phyloP scores from a whole-genome alignment of 2,888 invertebrate species.

The Bibio marci region DNA sequence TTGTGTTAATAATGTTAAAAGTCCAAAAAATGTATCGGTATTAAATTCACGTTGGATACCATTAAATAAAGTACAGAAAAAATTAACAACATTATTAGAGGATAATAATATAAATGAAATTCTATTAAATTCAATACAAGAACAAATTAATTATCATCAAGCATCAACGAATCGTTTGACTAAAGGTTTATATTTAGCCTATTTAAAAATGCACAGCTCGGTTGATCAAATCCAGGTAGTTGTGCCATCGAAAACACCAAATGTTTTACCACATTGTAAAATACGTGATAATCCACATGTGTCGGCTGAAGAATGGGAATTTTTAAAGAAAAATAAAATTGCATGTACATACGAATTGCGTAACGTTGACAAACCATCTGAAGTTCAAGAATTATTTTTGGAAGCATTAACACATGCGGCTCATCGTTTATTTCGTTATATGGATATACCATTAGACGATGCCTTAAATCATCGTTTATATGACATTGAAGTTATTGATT shows the following conservation, averaged over 20 bases:
- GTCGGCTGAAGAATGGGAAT: conserved; percentile 93
- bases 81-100: conserved; percentile 54
- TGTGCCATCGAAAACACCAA: conserved; percentile 82
- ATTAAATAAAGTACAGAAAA: conserved; percentile 65
- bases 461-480: conserved; percentile 66
- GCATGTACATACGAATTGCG: conserved; percentile 25
- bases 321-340: conserved; percentile 47
- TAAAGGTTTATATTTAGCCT: conserved; percentile 85
- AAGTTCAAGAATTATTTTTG: conserved; percentile 66
- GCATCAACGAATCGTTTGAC: conserved; percentile 62
- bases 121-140: conserved; percentile 73
- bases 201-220: conserved; percentile 90
- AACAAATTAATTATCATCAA: conserved; percentile 48
- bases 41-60: conserved; percentile 87
- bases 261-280: conserved; percentile 85
- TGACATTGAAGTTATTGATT: conserved; percentile 84
- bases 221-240: conserved; percentile 88
- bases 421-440: conserved; percentile 57
- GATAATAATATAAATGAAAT: conserved; percentile 66
- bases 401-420: conserved; percentile 59
- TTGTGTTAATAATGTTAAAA: conserved; percentile 54
- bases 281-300: conserved; percentile 91
- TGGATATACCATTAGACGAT: conserved; percentile 57
- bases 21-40: conserved; percentile 69
- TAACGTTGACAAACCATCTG: conserved; percentile 38